Evolutionary conservation across 2,888 invertebrate genomes (phyloP).

Genomic region (Spisula subtruncata): DNA sequence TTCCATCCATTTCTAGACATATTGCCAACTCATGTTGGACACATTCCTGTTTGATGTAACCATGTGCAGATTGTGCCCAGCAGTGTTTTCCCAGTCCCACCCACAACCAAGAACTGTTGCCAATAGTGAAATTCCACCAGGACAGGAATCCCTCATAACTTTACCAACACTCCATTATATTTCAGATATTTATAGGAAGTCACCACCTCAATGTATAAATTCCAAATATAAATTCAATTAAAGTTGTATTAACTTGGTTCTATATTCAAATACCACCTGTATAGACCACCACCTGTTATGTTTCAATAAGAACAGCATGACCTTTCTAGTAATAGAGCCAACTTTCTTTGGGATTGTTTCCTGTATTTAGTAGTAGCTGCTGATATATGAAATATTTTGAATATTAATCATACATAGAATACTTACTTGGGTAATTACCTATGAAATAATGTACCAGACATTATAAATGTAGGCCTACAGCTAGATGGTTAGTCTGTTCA

Average conservation of each 20-base stretch:
- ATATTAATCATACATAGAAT: not conserved
- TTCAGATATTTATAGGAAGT: not conserved
- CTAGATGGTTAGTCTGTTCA: not conserved
- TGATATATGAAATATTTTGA: not conserved
- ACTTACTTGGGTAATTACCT: not conserved
- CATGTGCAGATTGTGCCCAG: too few relatives aligned
- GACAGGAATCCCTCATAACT: not conserved
- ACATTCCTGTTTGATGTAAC: too few relatives aligned
- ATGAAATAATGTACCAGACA: too few relatives aligned
- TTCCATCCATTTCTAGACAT: too few relatives aligned
- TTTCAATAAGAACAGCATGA: not conserved
- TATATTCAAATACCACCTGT: not conserved
- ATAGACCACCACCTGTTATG: conserved; percentile 4
- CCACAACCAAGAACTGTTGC: too few relatives aligned
- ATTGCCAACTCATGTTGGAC: too few relatives aligned
- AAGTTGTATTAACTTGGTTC: not conserved
- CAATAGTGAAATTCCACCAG: not conserved
- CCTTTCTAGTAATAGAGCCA: not conserved
- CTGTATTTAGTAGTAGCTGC: not conserved
- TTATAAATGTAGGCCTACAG: too few relatives aligned
- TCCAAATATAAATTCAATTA: not conserved
- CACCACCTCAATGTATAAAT: not conserved
- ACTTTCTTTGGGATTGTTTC: not conserved
- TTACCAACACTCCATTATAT: not conserved
- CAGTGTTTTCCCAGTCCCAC: too few relatives aligned